Evolutionary conservation across 2,113 vertebrate genomes (phyloP), one percentile per base, ranked within the genome.

Genomic region (Ptychochromis oligacanthus): DNA sequence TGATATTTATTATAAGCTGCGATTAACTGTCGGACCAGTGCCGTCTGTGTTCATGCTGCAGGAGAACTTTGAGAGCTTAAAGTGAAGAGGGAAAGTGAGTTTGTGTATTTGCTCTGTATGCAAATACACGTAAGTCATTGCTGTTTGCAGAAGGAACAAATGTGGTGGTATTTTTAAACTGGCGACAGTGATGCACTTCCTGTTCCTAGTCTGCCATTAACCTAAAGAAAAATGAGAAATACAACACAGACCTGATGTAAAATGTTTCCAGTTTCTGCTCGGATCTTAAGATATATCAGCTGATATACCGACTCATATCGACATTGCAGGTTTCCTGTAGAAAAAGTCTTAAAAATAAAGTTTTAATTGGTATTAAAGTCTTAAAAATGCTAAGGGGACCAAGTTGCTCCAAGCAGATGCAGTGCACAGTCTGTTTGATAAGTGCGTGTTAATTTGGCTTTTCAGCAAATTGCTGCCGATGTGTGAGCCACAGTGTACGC

Each of bases 401-500:
- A 15, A 5, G 14, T 5, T 4, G 46, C 46, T n/a, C 18, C n/a
- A 20, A 4, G 52, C 52, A n/a, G 20, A 55, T n/a, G 7, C 49
- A 3, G 38, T 10, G 9, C 10, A 40, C 43, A 1, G 12, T 5
- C 43, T 46, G 46, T 15, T 14, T 14, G 9, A 55, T 20, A 10
- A n/a, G 9, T 4, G 4, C 9, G 2, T 7, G 17, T n/a, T 55
- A 49, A 70, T 28, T 2, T 49, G 6, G 6, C 46, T 49, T 49
- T 49, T 26, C 40, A 52, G 4, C 46, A 8, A 49, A 1, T 5
- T 3, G 7, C 28, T 10, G 54, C n/a, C 22, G 17, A 26, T 18
- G 4, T 20, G 7, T 3, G 3, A 49, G 38, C 22, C 0, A 14
- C 40, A 6, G 64, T n/a, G n/a, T n/a, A n/a, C n/a, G n/a, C n/a